Evolutionary conservation across 2,113 vertebrate species (phyloP).

Genomic region (Corythoichthys haematopterus): DNA sequence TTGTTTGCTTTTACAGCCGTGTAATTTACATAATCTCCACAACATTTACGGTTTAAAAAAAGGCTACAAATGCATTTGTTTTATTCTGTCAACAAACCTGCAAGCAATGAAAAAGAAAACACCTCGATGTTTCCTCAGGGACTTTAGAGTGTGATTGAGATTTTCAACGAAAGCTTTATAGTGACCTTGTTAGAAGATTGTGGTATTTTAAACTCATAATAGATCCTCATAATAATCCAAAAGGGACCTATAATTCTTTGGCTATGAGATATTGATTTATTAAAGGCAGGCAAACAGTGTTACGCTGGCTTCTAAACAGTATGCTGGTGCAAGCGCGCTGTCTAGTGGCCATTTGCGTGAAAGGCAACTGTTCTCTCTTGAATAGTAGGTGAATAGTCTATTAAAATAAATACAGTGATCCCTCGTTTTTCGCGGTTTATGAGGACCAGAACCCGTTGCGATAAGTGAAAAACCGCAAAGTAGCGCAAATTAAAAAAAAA

Average conservation of each 20-base stretch:
- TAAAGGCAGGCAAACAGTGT: neutral
- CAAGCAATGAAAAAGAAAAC: neutral
- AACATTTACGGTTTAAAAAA: slow-evolving; percentile 26
- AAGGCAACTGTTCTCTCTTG: neutral
- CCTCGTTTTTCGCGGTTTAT: neutral
- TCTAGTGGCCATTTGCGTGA: slow-evolving; percentile 44
- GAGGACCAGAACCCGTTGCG: too few species aligned
- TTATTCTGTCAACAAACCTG: slow-evolving; percentile 1
- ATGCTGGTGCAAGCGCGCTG: slow-evolving; percentile 33
- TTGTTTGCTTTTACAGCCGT: slow-evolving; percentile 13
- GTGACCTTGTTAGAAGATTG: slow-evolving; percentile 26
- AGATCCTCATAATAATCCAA: slow-evolving; percentile 26
- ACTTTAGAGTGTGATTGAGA: neutral
- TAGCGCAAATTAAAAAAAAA: too few species aligned
- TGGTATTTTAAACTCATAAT: slow-evolving; percentile 26
- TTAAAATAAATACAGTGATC: neutral
- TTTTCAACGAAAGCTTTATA: slow-evolving; percentile 12
- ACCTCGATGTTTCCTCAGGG: slow-evolving; percentile 15
- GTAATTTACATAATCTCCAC: slow-evolving; percentile 50
- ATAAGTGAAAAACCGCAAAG: too few species aligned
- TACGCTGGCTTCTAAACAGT: neutral
- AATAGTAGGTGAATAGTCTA: neutral
- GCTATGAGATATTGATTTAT: slow-evolving; percentile 19
- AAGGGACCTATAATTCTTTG: slow-evolving; percentile 24
- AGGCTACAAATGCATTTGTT: slow-evolving; percentile 24